phyloP scores from a whole-genome alignment of 2,888 invertebrate species.

The Eristalis intricaria region DNA sequence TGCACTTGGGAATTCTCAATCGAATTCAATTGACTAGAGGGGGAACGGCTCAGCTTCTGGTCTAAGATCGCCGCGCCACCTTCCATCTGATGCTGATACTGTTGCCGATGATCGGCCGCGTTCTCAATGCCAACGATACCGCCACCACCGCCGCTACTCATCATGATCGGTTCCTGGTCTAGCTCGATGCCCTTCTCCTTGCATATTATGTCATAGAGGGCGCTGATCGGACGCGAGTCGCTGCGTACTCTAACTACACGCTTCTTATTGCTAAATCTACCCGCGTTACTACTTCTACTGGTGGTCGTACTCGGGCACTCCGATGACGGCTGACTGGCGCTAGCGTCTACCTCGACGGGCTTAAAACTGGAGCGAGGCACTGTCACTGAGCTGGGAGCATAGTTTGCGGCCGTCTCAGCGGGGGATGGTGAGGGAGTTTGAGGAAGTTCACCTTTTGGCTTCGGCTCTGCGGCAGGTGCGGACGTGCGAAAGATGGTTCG shows the following conservation, averaged over 20 bases:
- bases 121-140: conserved; percentile 49
- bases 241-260: conserved; percentile 80
- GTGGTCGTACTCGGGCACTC: conserved; percentile 3
- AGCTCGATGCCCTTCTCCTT: conserved; percentile 80
- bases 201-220: conserved; percentile 81
- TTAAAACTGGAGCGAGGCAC: conserved; percentile 62
- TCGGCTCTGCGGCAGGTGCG: conserved; percentile 53
- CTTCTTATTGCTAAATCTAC: conserved; percentile 78
- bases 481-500: conserved; percentile 72
- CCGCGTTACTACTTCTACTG: conserved; percentile 77
- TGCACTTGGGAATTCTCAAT: conserved; percentile 32
- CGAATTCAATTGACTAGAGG: conserved; percentile 64
- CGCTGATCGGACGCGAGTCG: conserved; percentile 81
- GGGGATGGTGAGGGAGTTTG: conserved; percentile 29
- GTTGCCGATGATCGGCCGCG: conserved; percentile 23
- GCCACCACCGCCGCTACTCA: conserved; percentile 57
- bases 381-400: conserved; percentile 56
- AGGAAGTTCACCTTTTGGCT: conserved; percentile 56
- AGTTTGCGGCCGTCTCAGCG: conserved; percentile 35
- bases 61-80: conserved; percentile 7
- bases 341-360: conserved; percentile 39
- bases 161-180: conserved; percentile 68
- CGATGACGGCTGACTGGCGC: not conserved
- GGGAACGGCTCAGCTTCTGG: conserved; percentile 4
- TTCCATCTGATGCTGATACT: conserved; percentile 21